Percentiles rank a stretch among this genome's conserved stretches.
phyloP scores from a whole-genome alignment of 2,888 invertebrate species.

The Lepeophtheirus nordmannii region DNA sequence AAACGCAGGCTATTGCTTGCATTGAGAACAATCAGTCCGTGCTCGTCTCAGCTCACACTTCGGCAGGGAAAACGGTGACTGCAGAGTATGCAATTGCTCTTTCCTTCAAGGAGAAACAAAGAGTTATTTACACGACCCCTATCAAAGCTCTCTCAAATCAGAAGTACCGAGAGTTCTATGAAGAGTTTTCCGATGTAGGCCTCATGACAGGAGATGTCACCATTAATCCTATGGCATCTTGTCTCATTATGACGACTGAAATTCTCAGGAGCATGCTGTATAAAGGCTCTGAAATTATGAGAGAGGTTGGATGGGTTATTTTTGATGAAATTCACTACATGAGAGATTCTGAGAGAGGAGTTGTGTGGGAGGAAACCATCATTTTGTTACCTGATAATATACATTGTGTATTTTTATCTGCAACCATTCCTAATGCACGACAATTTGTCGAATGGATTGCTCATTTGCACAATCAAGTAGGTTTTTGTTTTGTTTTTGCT shows the following conservation, averaged over 20 bases:
- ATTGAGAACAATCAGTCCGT: conserved; percentile 97
- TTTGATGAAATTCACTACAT: conserved; percentile 99
- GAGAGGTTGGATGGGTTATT: conserved; percentile 98
- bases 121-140: conserved; percentile 98
- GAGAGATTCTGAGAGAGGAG: conserved; percentile 97
- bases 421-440: conserved; percentile 90
- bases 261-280: conserved; percentile 97
- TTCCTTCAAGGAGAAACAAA: conserved; percentile 78
- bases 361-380: conserved; percentile 98
- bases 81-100: conserved; percentile 96
- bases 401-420: conserved; percentile 94
- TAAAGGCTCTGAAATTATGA: conserved; percentile 92
- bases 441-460: conserved; percentile 78
- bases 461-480: conserved; percentile 55
- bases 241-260: conserved; percentile 99
- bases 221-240: conserved; percentile 92
- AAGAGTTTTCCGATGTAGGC: conserved; percentile 94
- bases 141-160: conserved; percentile 99
- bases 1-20: conserved; percentile 65
- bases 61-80: conserved; percentile 93
- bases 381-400: conserved; percentile 94
- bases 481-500: too few species aligned
- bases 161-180: conserved; percentile 69
- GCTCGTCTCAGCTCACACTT: conserved; percentile 95
- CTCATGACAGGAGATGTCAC: conserved; percentile 98